Evolutionary conservation across 2,113 vertebrate genomes (phyloP), one percentile per base, ranked within the genome.

Genomic region (Gallinago jamesoni): DNA sequence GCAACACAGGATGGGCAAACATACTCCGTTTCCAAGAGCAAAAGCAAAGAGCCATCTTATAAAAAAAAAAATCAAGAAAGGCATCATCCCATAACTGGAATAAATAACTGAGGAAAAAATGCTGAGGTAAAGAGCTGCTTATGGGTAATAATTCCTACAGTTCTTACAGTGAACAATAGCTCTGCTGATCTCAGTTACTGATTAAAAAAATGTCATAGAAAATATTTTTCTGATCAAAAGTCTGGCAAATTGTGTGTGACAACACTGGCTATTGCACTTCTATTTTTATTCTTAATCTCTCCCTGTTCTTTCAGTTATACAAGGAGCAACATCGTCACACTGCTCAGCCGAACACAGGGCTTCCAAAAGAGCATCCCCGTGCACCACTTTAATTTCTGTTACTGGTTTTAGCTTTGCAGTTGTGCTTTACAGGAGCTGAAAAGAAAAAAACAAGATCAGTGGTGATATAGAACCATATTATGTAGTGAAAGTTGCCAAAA

Each of bases 221-320:
- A 74, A 74, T 47, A 27, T 76, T 93, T 84, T 63, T 93, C 31
- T 96, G 57, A 96, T 96, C 64, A 96, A 94, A 94, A 96, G 30
- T 96, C 84, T 96, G 68, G 53, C 72, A 92, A 96, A 90, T 85
- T 68, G 13, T 33, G 50, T 88, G 64, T 97, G 91, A 95, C 94
- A 97, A 93, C 31, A 66, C 50, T 70, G 69, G 19, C 37, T 97
- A 88, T 93, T 91, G 62, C 45, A 50, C 8, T 90, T 91, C 63
- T 60, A 33, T 92, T 83, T 95, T 91, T 94, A 52, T 59, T 62
- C 72, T 56, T 96, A 90, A 95, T 84, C 45, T 93, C 59, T 80
- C 41, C 25, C 41, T 35, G 3, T 75, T 84, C 72, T 47, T 57
- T 96, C 41, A 59, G 37, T 94, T 95, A 95, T 70, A 19, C 63